These are phyloP conservation scores for Patiria pectinifera DNA, from an alignment of 53 echinoderm and acorn worm species.

Conservation along the genomic window DNA sequence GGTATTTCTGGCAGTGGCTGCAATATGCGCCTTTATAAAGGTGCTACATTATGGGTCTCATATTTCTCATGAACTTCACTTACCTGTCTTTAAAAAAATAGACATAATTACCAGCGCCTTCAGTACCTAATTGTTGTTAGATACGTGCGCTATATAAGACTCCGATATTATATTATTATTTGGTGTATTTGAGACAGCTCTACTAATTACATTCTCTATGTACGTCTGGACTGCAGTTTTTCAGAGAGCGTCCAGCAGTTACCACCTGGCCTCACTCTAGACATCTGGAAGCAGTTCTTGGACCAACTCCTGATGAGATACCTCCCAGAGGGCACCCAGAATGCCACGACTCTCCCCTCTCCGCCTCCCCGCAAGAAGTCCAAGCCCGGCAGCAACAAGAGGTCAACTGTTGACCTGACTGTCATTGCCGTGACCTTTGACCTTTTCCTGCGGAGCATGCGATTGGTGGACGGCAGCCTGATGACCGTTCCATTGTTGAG, in stretches of 20 bases:
- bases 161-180: too few species aligned
- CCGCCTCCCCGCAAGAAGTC: slow-evolving; percentile 25
- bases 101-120: too few species aligned
- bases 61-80: too few species aligned
- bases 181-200: too few species aligned
- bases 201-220: background rate
- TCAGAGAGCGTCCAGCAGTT: slow-evolving; percentile 48
- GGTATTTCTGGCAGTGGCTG: too few species aligned
- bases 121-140: too few species aligned
- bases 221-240: slow-evolving; percentile 36
- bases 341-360: background rate
- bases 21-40: too few species aligned
- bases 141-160: too few species aligned
- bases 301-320: slow-evolving; percentile 55
- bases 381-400: background rate
- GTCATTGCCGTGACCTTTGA: slow-evolving; percentile 52
- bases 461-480: slow-evolving; percentile 46
- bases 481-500: slow-evolving; percentile 44
- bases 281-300: slow-evolving; percentile 74
- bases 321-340: slow-evolving; percentile 32
- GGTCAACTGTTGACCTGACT: slow-evolving; percentile 18
- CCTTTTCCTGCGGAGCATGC: slow-evolving; percentile 49
- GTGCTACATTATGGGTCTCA: too few species aligned
- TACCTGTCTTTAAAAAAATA: too few species aligned
- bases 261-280: slow-evolving; percentile 76